phyloP scores from a whole-genome alignment of 2,797 vertebrate genomes.

The Australoheros facetus region DNA sequence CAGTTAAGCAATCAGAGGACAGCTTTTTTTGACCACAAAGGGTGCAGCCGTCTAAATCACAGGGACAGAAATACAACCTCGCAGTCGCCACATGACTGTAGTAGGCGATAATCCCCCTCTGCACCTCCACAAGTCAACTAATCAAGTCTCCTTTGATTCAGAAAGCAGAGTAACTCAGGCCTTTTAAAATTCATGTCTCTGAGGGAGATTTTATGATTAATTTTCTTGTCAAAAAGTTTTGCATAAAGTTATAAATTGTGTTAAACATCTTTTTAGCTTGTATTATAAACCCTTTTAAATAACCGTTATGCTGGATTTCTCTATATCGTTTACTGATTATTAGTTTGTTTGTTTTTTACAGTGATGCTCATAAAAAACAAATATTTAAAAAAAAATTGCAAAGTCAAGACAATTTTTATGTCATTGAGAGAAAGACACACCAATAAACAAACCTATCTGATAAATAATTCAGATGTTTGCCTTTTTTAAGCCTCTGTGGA shows the following conservation, averaged over 20 bases:
- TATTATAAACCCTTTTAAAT: conserved; percentile 28
- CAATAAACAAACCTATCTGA: not conserved
- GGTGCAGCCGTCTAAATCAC: conserved; percentile 49
- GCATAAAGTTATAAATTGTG: not conserved
- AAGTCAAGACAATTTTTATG: not conserved
- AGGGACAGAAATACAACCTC: conserved; percentile 29
- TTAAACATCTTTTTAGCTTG: conserved; percentile 23
- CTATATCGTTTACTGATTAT: not conserved
- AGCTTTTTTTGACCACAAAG: conserved; percentile 66
- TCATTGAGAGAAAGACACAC: not conserved
- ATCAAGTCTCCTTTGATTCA: not conserved
- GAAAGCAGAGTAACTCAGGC: not conserved
- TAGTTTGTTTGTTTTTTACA: not conserved
- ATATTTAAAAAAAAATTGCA: not conserved
- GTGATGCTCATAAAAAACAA: not conserved
- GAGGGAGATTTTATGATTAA: not conserved
- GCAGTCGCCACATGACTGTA: conserved; percentile 25
- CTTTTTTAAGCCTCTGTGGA: not conserved
- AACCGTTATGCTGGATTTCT: not conserved
- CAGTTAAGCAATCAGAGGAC: conserved; percentile 74
- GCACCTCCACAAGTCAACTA: not conserved
- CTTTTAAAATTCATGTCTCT: not conserved
- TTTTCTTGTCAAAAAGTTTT: not conserved
- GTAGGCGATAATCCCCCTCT: conserved; percentile 34
- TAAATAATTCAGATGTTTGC: not conserved